phyloP scores from a whole-genome alignment of 2,888 invertebrate species.

The Shargacucullia verbasci region DNA sequence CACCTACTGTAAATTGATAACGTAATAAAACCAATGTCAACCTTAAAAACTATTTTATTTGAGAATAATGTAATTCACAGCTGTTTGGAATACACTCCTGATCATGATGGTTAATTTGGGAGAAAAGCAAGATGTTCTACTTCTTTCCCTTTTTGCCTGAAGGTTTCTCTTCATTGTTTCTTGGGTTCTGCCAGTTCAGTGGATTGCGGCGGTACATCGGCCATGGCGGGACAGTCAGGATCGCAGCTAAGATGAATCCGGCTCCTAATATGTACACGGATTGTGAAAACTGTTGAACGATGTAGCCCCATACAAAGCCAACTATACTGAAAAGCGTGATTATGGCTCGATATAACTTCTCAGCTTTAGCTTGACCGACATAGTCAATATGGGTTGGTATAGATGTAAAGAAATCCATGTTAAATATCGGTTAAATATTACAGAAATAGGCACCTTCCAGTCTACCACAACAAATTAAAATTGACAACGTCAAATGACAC shows the following conservation, averaged over 20 bases:
- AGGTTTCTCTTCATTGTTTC: constrained; percentile 79
- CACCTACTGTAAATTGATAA: constrained; percentile 1
- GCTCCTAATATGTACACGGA: constrained; percentile 97
- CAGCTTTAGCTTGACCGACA: constrained; percentile 96
- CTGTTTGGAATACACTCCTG: constrained; percentile 31
- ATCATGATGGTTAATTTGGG: constrained; percentile 15
- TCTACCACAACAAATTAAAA: constrained; percentile 51
- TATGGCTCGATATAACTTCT: constrained; percentile 96
- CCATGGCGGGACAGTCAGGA: constrained; percentile 98
- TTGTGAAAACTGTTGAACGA: constrained; percentile 98
- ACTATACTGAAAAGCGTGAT: constrained; percentile 97
- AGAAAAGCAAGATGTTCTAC: constrained; percentile 25
- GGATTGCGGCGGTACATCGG: constrained; percentile 97
- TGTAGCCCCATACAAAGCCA: constrained; percentile 97
- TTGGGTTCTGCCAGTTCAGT: constrained; percentile 96
- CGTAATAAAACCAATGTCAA: constrained; percentile 52
- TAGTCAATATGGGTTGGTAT: constrained; percentile 91
- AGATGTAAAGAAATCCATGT: constrained; percentile 85
- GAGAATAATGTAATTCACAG: constrained; percentile 45
- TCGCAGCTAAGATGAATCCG: constrained; percentile 95
- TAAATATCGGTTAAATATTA: constrained; percentile 25
- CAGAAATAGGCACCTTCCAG: constrained; percentile 15
- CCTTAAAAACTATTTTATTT: constrained; percentile 65
- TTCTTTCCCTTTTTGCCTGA: constrained; percentile 89
- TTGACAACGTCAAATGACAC: constrained; percentile 53